These are phyloP conservation scores for Probaryconus sp. DNA, from an alignment of 1,140 invertebrate species.

Conservation along the genomic window DNA sequence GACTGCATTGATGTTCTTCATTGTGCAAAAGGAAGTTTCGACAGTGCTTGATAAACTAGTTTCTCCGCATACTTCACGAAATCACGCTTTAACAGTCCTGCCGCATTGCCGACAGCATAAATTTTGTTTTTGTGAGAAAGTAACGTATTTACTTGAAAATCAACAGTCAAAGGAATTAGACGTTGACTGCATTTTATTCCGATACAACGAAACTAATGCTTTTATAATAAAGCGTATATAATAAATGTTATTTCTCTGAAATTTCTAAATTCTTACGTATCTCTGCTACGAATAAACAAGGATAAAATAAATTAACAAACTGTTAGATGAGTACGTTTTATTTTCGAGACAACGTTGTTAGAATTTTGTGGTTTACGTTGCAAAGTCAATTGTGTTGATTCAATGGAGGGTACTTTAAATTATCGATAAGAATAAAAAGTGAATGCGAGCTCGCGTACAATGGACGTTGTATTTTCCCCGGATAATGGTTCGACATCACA, in stretches of 20 bases:
- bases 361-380: too few relatives aligned
- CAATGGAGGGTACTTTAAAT: not conserved
- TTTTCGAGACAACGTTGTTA: too few relatives aligned
- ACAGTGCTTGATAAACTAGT: conserved; percentile 36
- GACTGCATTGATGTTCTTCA: conserved; percentile 36
- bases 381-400: too few relatives aligned
- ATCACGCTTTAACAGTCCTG: conserved; percentile 31
- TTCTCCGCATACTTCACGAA: conserved; percentile 15
- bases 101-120: conserved; percentile 14
- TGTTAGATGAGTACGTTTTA: too few relatives aligned
- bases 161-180: conserved; percentile 44
- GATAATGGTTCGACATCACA: not conserved
- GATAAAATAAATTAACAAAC: too few relatives aligned
- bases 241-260: too few relatives aligned
- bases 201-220: conserved; percentile 8
- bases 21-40: conserved; percentile 25
- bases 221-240: too few relatives aligned
- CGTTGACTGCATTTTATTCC: conserved; percentile 13
- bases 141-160: conserved; percentile 41
- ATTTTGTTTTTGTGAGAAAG: conserved; percentile 38
- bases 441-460: conserved; percentile 13
- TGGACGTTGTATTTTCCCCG: conserved; percentile 35
- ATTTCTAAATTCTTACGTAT: too few relatives aligned
- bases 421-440: conserved; percentile 8
- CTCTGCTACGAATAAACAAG: too few relatives aligned